Evolutionary conservation across 1,140 invertebrate species (phyloP).

Genomic region (Drosophila carrolli): DNA sequence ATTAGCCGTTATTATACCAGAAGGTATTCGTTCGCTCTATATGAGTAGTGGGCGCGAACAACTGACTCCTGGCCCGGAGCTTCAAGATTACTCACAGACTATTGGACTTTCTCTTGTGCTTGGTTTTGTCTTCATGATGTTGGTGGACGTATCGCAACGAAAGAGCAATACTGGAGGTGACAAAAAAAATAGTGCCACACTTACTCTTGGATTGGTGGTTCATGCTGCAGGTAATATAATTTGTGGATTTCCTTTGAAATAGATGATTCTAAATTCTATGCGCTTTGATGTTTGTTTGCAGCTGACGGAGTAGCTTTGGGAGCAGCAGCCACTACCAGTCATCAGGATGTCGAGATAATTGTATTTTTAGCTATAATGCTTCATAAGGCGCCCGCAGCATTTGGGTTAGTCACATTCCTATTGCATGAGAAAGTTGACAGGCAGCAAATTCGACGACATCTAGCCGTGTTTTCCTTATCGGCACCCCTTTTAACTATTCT

Average conservation of each 20-base stretch:
- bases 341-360: slow-evolving; percentile 98
- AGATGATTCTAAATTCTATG: no score
- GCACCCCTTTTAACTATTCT: slow-evolving; percentile 95
- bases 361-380: slow-evolving; percentile 99
- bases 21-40: slow-evolving; percentile 96
- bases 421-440: slow-evolving; percentile 97
- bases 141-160: slow-evolving; percentile 93
- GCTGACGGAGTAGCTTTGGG: slow-evolving; percentile 99
- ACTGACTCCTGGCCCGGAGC: neutral
- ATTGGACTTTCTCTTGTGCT: slow-evolving; percentile 88
- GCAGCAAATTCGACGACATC: slow-evolving; percentile 92
- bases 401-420: slow-evolving; percentile 98
- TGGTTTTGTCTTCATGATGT: slow-evolving; percentile 98
- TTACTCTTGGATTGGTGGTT: slow-evolving; percentile 94
- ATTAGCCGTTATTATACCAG: slow-evolving; percentile 98
- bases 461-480: slow-evolving; percentile 96
- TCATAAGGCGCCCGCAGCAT: slow-evolving; percentile 99
- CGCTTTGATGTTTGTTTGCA: slow-evolving; percentile 81
- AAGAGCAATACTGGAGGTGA: slow-evolving; percentile 86
- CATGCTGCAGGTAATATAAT: slow-evolving; percentile 88
- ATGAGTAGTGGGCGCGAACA: slow-evolving; percentile 50
- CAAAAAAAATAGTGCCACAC: slow-evolving; percentile 93
- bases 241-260: neutral
- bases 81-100: slow-evolving; percentile 86
- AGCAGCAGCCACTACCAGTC: slow-evolving; percentile 96